Evolutionary conservation across 2,888 invertebrate genomes (phyloP), one percentile per base, ranked within the genome.

Genomic region (Drosophila gaucha): DNA sequence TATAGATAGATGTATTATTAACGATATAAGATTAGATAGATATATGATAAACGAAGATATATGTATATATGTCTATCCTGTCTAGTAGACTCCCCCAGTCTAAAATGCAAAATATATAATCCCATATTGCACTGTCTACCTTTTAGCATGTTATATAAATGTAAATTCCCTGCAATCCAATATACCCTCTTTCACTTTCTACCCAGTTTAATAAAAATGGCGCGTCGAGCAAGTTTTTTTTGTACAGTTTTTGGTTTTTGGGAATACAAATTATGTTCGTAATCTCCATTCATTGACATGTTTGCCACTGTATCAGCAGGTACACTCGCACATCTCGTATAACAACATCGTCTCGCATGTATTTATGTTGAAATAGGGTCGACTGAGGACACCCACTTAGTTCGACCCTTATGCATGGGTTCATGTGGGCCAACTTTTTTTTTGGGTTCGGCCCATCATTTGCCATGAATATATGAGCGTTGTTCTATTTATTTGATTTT

Each of bases 241-340:
- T 2, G 18, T 82, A 79, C 88, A 88, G 73, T 80, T 88, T 83
- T 83, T 69, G 84, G n/a, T 75, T 83, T 87, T 88, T 83, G 74
- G 78, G 86, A 82, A 86, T 83, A 86, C 83, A 88, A 88, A 83
- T 88, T 76, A 84, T 88, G 84, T 77, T 79, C 73, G 86, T 88
- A 88, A 88, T 82, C 88, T 88, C 86, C 88, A 82, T 87, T 88
- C 86, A 88, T 83, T 82, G 82, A 83, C 84, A 74, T 74, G 78
- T 78, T 74, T 28, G 44, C 62, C 65, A 14, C 6, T 41, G 41
- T 5, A 69, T 14, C 66, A 62, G 63, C 47, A 74, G 50, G 55
- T 57, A 47, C 38, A 55, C 26, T 55, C 12, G 43, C 12, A 43
- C 12, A 43, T 51, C n/a, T 18, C 14, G 22, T 33, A 43, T 20